Conservation (phyloP, 2,113 vertebrate species). For the Picathartes gymnocephalus region DNA sequence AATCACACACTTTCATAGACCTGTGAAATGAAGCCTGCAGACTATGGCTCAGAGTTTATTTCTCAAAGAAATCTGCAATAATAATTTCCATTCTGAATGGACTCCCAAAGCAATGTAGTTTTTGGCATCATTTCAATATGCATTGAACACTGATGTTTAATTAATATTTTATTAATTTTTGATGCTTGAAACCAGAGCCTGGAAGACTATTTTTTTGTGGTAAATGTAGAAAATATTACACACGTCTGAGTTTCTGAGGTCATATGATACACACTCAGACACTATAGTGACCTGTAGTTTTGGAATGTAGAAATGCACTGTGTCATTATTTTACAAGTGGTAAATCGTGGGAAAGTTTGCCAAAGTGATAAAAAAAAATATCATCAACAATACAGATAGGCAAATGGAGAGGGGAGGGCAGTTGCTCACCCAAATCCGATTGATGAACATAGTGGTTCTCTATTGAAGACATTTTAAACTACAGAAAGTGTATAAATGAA, state of each 20-base stretch:
- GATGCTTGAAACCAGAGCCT: neutral
- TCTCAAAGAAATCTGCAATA: slow-evolving; percentile 30
- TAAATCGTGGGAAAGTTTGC: neutral
- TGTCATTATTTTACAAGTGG: neutral
- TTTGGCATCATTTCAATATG: slow-evolving; percentile 3
- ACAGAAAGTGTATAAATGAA: neutral
- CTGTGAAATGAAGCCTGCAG: neutral
- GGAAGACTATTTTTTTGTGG: neutral
- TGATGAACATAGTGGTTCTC: neutral
- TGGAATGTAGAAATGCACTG: slow-evolving; percentile 1
- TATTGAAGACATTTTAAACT: neutral
- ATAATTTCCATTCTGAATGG: slow-evolving; percentile 1
- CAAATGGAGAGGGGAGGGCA: neutral
- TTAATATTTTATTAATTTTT: slow-evolving; percentile 35
- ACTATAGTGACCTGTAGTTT: neutral
- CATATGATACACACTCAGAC: neutral
- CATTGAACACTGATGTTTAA: neutral
- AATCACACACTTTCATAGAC: neutral
- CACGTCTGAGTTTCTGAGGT: neutral
- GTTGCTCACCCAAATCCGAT: neutral
- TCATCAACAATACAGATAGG: neutral
- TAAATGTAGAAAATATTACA: neutral
- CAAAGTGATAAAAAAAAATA: neutral
- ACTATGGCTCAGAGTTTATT: slow-evolving; percentile 10
- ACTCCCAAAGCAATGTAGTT: neutral